Conservation (phyloP, 2,888 invertebrate genomes). For the Trissolcus brochymenae region DNA sequence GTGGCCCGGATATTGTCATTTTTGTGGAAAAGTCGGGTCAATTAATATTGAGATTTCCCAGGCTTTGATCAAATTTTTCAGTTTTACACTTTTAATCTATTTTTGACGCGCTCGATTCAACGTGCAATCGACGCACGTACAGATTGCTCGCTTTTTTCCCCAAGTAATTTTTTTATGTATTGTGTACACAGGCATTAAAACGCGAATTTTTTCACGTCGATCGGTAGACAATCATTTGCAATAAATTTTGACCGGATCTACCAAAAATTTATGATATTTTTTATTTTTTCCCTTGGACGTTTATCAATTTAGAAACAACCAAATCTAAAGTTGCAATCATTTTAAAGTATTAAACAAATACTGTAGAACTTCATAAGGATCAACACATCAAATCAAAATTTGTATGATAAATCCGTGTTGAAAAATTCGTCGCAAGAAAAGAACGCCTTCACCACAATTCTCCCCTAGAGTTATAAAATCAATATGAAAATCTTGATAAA, state of each 20-base stretch:
- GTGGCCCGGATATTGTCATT: conserved; percentile 20
- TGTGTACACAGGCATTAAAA: conserved; percentile 12
- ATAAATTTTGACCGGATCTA: too few species aligned
- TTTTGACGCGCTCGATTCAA: conserved; percentile 43
- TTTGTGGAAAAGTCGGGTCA: conserved; percentile 35
- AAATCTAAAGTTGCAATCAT: too few species aligned
- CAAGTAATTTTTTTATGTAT: conserved; percentile 34
- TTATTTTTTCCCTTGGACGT: too few species aligned
- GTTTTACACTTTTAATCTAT: conserved; percentile 52
- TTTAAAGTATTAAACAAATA: too few species aligned
- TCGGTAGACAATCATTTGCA: background rate
- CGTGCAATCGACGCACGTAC: conserved; percentile 17
- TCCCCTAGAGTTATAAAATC: background rate
- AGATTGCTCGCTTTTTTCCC: conserved; percentile 2
- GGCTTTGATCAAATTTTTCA: conserved; percentile 43
- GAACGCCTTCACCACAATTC: too few species aligned
- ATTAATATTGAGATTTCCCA: conserved; percentile 48
- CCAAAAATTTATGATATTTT: background rate
- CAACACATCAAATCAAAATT: background rate
- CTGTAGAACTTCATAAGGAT: background rate
- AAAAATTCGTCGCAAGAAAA: too few species aligned
- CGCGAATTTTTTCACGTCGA: background rate
- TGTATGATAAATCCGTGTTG: background rate
- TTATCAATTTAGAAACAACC: too few species aligned
- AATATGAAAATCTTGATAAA: background rate